These are phyloP conservation scores for Acanthosepion lycidas DNA, from an alignment of 2,888 invertebrate species.

Conservation along the genomic window DNA sequence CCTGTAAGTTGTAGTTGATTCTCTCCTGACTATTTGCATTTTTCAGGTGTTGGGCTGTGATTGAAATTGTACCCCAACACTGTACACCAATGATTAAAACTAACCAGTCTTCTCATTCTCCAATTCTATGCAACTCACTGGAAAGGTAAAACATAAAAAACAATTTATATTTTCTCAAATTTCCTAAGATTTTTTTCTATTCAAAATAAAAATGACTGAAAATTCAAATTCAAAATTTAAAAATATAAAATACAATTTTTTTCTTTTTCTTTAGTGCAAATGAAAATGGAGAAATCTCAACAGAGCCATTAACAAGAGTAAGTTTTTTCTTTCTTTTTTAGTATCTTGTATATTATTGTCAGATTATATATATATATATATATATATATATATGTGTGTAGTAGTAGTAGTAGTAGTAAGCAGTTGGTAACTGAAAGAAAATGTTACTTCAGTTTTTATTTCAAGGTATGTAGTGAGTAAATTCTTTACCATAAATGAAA, in stretches of 20 bases:
- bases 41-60: conserved; percentile 73
- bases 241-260: not conserved
- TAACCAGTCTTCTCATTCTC: conserved; percentile 49
- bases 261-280: conserved; percentile 63
- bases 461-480: too few species aligned
- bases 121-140: conserved; percentile 58
- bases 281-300: conserved; percentile 71
- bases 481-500: too few species aligned
- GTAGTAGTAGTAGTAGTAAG: too few species aligned
- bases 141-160: conserved; percentile 59
- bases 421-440: too few species aligned
- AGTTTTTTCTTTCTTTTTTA: conserved; percentile 48
- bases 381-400: too few species aligned
- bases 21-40: not conserved
- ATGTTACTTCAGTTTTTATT: too few species aligned
- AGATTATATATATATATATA: too few species aligned
- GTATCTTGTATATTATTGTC: not conserved
- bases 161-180: not conserved
- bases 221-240: not conserved
- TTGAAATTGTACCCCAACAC: conserved; percentile 72
- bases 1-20: not conserved
- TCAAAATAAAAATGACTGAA: not conserved
- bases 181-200: not conserved
- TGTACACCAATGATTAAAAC: conserved; percentile 50
- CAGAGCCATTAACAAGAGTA: conserved; percentile 70